Evolutionary conservation across 1,140 invertebrate species (phyloP), one percentile per base, ranked within the genome.

Genomic region (Pachyrhynchus sulphureomaculatus): DNA sequence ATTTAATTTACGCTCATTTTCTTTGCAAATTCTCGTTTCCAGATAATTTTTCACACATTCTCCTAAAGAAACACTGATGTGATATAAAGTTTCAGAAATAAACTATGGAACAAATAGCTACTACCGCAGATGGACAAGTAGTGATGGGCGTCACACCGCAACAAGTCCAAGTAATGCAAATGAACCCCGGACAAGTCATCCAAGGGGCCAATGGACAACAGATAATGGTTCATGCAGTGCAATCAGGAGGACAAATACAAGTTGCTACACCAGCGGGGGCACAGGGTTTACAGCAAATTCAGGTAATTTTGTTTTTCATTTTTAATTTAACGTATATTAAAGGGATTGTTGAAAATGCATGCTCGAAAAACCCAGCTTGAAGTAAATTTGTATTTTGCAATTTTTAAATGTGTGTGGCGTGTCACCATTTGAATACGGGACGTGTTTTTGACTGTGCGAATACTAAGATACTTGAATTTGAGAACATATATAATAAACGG

Each of bases 251-350:
- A 77, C 79, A 45, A 72, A 78, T 53, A 57, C 86, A 87, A 76
- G 80, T 87, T 10, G 81, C 84, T 24, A 78, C 79, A n/a, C 80
- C 83, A 12, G 49, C 24, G 10, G 79, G 80, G 54, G 78, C 73
- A 10, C 79, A 81, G 55, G 79, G 76, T 20, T 55, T 79, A 9
- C 78, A 83, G 62, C 84, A 86, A 62, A 83, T 87, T 44, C 85
- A 87, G 76, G 56, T 59, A 47, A 23, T 5, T 13, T 34, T 45
- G 5, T 13, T 8, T 6, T 5, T 5, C 6, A 5, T 41, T 5
- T 6, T 41, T 6, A 5, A 12, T 12, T 32, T 6, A 32, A 32
- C 5, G 12, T 6, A 32, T 5, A 32, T 32, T 32, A n/a, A n/a
- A n/a, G n/a, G n/a, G n/a, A n/a, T n/a, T n/a, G n/a, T n/a, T n/a